Base-by-base conservation (phyloP, 2,888 invertebrate species). In the Plusia festucae region DNA sequence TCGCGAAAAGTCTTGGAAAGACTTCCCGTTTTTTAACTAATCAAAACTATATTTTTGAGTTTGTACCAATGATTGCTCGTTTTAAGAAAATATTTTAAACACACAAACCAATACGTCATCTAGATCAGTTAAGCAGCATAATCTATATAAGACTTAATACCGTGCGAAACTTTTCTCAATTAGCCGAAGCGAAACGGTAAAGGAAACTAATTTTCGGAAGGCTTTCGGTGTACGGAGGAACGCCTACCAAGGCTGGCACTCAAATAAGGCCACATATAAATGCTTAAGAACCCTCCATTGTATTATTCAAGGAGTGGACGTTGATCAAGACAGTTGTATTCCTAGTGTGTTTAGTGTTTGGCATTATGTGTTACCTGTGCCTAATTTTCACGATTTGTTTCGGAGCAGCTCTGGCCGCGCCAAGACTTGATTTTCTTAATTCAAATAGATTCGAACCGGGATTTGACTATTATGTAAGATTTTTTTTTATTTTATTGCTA, bases 391-490 rank as follows among this genome's bases (percentile, higher is more conserved):
- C 84, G 18, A 78, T 90, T 65, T 79, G 90, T 74, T 76, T 88
- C 46, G 86, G 87, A 76, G 85, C 77, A 53, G 85, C 82, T 56
- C 80, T 88, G 9, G 89, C 90, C 44, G 87, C 81, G 27, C 88
- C 91, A 2, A 91, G 91, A 73, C 68, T 88, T 32, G 80, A 30
- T 2, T 52, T 83, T 46, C 90, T 85, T 16, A 82, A 84, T 70
- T 95, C 94, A 68, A 92, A 90, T 79, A 95, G 94, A 18, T 49
- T 52, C 74, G 94, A 94, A 55, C 88, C 89, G 22, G 90, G 88
- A 80, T 90, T 96, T 70, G 96, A 96, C 87, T 96, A 96, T 89
- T 96, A 96, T 90, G 96, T 96, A 93, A 96, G 96, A 69, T 57
- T 6, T 34, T 1, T n/a, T 65, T 60, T 72, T 57, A 20, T 20